phyloP scores from a whole-genome alignment of 2,797 vertebrate genomes.

The Valencia hispanica region DNA sequence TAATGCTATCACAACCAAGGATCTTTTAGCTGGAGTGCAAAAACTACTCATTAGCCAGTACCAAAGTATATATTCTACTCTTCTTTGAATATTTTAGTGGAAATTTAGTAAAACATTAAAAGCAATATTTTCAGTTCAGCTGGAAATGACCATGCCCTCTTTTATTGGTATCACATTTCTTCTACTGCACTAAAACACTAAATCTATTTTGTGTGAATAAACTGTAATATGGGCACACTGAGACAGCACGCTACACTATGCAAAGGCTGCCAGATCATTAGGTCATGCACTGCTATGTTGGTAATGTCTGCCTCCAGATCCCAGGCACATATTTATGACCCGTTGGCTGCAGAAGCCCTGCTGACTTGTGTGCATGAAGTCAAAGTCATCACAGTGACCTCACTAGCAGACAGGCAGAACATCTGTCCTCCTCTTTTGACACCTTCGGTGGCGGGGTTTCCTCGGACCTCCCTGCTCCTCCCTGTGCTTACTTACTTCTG shows the following conservation, averaged over 20 bases:
- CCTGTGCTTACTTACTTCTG: constrained; percentile 56
- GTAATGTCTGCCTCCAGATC: constrained; percentile 81
- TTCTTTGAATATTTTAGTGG: neutral
- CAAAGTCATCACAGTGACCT: constrained; percentile 81
- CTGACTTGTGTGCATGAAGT: constrained; percentile 77
- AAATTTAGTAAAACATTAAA: neutral
- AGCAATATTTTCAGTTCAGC: constrained; percentile 1
- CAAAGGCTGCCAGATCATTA: constrained; percentile 75
- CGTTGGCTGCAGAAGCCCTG: constrained; percentile 73
- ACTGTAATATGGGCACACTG: constrained; percentile 65
- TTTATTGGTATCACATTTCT: constrained; percentile 28
- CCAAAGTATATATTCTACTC: neutral
- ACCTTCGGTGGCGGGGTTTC: constrained; percentile 74
- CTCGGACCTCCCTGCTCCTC: constrained; percentile 72
- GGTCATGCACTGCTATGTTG: constrained; percentile 75
- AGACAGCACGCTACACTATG: constrained; percentile 58
- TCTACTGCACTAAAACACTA: constrained; percentile 31
- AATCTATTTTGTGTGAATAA: constrained; percentile 63
- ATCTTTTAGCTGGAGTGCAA: constrained; percentile 34
- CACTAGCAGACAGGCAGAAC: constrained; percentile 74
- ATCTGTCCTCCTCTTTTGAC: constrained; percentile 80
- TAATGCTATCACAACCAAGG: constrained; percentile 58
- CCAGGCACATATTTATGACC: constrained; percentile 80
- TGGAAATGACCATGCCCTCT: neutral
- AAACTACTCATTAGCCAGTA: neutral